Evolutionary conservation across 2,113 vertebrate genomes (phyloP).

Genomic region (Myanophis thanlyinensis): DNA sequence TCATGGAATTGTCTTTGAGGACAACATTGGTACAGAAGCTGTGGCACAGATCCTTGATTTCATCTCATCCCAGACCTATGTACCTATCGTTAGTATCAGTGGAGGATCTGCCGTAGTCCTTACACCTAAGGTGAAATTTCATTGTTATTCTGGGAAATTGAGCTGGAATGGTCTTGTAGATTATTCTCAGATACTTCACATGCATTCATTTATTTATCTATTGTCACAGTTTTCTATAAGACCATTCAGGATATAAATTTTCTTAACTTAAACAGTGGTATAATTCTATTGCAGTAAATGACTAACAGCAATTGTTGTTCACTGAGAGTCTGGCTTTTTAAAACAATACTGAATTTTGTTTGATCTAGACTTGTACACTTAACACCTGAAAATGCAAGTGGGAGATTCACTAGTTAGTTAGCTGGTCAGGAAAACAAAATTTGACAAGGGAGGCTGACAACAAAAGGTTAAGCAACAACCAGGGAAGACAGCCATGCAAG

Average conservation of each 20-base stretch:
- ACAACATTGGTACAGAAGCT: conserved; percentile 85
- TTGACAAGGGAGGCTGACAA: not conserved
- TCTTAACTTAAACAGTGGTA: not conserved
- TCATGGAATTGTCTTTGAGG: conserved; percentile 93
- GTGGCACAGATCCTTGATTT: conserved; percentile 98
- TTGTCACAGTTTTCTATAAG: not conserved
- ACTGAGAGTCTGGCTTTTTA: not conserved
- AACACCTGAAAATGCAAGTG: not conserved
- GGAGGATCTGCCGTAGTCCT: conserved; percentile 94
- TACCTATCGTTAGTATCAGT: conserved; percentile 94
- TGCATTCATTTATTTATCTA: not conserved
- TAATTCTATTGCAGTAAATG: not conserved
- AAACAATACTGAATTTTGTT: not conserved
- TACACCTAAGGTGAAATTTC: conserved; percentile 84
- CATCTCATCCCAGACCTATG: conserved; percentile 89
- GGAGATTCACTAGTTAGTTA: not conserved
- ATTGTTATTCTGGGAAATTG: not conserved
- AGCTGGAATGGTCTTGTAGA: not conserved
- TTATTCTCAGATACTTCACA: not conserved
- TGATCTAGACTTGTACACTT: not conserved
- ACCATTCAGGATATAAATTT: not conserved
- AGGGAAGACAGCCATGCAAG: not conserved
- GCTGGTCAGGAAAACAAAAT: not conserved
- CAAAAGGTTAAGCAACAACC: not conserved
- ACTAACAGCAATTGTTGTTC: not conserved